phyloP scores from a whole-genome alignment of 2,888 invertebrate genomes.

The Apomyelois bistriatella region DNA sequence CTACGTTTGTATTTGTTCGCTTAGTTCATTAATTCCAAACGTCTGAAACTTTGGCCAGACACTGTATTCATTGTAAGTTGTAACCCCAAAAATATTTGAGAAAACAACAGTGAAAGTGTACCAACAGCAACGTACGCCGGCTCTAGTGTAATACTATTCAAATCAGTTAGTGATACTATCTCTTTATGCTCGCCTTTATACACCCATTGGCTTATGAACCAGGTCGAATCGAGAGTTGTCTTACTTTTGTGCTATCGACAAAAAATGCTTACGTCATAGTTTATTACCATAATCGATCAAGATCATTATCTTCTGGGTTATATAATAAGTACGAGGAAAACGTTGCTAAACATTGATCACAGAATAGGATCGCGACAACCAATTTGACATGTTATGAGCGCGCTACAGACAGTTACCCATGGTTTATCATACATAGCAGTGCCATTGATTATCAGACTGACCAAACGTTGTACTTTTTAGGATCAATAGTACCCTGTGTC shows the following conservation, averaged over 20 bases:
- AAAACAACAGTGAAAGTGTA: conserved; percentile 37
- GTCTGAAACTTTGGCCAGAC: not conserved
- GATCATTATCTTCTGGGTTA: conserved; percentile 61
- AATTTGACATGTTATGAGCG: conserved; percentile 10
- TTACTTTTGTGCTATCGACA: conserved; percentile 49
- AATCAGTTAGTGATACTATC: conserved; percentile 51
- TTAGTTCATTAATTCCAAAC: too few species aligned
- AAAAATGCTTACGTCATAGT: conserved; percentile 57
- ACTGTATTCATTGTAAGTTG: not conserved
- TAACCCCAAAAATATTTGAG: conserved; percentile 12
- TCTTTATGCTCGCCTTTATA: conserved; percentile 38
- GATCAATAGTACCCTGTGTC: too few species aligned
- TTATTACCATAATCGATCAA: conserved; percentile 73
- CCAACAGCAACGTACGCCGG: conserved; percentile 27
- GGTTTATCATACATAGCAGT: not conserved
- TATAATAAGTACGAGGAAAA: conserved; percentile 58
- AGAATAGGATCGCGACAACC: conserved; percentile 20
- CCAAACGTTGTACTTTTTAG: too few species aligned
- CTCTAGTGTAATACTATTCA: conserved; percentile 42
- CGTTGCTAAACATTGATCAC: conserved; percentile 45
- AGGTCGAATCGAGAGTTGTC: conserved; percentile 53
- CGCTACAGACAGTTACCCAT: conserved; percentile 13
- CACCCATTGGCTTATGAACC: conserved; percentile 47
- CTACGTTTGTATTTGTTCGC: too few species aligned
- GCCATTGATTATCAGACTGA: too few species aligned